Percentiles rank a stretch among this genome's conserved stretches.
phyloP scores from a whole-genome alignment of 2,113 vertebrate species.

The Dissostichus mawsoni region DNA sequence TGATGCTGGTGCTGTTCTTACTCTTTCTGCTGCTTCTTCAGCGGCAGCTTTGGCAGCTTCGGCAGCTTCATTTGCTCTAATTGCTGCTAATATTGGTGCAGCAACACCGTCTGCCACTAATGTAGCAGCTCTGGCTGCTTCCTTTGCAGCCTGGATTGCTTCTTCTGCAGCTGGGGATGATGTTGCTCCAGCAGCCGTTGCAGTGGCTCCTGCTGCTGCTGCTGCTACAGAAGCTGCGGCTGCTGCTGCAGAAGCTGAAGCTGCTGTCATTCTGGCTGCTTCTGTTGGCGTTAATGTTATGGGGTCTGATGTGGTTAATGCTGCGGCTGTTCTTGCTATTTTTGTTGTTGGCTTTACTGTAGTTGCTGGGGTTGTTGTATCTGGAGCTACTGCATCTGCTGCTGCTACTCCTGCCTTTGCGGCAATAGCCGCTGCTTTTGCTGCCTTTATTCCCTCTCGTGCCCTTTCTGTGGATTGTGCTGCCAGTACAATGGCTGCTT shows the following conservation, averaged over 20 bases:
- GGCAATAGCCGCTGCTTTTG: neutral
- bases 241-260: slow-evolving; percentile 2
- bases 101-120: neutral
- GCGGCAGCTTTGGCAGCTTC: neutral
- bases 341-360: neutral
- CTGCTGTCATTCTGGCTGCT: slow-evolving; percentile 6
- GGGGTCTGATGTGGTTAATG: neutral
- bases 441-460: neutral
- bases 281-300: neutral
- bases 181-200: slow-evolving; percentile 5
- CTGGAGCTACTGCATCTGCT: neutral
- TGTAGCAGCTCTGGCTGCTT: neutral
- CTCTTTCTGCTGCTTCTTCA: neutral
- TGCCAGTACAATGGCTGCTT: neutral
- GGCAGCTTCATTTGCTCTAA: neutral
- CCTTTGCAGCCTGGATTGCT: neutral
- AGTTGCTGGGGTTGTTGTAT: neutral
- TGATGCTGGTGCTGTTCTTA: neutral
- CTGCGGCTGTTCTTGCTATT: neutral
- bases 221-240: slow-evolving; percentile 2
- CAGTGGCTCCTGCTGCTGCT: slow-evolving; percentile 11
- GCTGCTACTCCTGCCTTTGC: no score
- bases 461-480: neutral
- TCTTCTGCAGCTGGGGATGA: neutral
- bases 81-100: neutral